Evolutionary conservation across 2,888 invertebrate genomes (phyloP).

Genomic region (Cyaniris semiargus): DNA sequence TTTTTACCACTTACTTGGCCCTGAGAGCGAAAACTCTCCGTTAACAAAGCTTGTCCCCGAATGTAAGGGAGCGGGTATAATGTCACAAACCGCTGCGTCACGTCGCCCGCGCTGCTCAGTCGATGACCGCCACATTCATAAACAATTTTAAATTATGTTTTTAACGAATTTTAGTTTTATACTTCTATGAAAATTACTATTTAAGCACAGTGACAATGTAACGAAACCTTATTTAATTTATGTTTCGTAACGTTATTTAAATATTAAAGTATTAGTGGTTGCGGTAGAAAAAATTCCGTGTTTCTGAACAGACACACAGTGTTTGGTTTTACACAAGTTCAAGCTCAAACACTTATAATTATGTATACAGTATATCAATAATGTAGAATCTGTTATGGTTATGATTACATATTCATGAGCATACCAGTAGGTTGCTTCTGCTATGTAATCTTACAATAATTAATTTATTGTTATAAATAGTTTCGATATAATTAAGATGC

Average conservation of each 20-base stretch:
- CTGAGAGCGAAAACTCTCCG: constrained; percentile 5
- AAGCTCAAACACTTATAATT: not conserved
- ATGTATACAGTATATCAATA: not conserved
- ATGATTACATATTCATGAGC: not conserved
- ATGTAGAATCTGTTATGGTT: not conserved
- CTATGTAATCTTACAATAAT: not conserved
- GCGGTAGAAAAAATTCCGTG: no score
- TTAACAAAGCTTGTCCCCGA: constrained; percentile 10
- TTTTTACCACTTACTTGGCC: not conserved
- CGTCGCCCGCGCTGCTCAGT: not conserved
- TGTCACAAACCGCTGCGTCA: not conserved
- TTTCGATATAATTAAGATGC: not conserved
- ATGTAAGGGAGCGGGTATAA: not conserved
- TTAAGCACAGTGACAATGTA: no score
- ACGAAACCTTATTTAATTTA: no score
- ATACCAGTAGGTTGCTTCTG: not conserved
- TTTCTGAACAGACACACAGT: not conserved
- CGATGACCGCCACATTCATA: not conserved
- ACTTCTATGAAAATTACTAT: no score
- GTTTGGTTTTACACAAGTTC: not conserved
- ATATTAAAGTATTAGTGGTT: no score
- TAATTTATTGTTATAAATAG: not conserved
- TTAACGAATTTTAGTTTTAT: no score
- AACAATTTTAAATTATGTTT: not conserved
- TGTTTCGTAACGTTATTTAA: no score